phyloP scores from a whole-genome alignment of 2,797 vertebrate species.

The Cyclura pinguis region DNA sequence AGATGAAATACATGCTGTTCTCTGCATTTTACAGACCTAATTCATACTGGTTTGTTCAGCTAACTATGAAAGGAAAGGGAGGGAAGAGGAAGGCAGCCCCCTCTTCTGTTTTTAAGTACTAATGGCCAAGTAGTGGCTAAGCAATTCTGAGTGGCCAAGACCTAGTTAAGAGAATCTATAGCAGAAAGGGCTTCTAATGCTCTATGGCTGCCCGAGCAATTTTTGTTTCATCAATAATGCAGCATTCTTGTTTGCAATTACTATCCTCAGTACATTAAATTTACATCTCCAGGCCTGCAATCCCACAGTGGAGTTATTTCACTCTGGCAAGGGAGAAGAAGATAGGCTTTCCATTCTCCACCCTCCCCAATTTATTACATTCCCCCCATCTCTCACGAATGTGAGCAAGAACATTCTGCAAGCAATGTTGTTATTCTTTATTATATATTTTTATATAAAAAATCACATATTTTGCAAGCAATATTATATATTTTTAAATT shows the following conservation, averaged over 20 bases:
- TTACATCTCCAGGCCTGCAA: not conserved
- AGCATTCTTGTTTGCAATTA: slow-evolving; percentile 33
- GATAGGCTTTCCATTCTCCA: not conserved
- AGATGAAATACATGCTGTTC: not conserved
- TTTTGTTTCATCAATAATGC: slow-evolving; percentile 24
- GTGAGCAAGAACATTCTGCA: not conserved
- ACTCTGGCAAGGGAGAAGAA: not conserved
- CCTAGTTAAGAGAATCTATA: not conserved
- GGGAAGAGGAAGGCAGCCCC: not conserved
- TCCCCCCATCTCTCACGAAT: too few species aligned
- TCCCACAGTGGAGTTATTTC: not conserved
- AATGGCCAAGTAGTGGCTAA: not conserved
- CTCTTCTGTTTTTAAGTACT: not conserved
- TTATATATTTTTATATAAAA: too few species aligned
- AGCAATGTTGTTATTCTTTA: not conserved
- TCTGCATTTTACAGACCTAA: slow-evolving; percentile 33
- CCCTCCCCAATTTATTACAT: too few species aligned
- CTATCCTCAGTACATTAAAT: slow-evolving; percentile 23
- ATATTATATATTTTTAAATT: too few species aligned
- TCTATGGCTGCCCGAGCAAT: slow-evolving; percentile 22
- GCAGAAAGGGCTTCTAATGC: not conserved
- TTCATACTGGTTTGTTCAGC: slow-evolving; percentile 31
- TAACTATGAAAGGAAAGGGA: not conserved
- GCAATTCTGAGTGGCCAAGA: slow-evolving; percentile 3
- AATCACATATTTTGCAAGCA: too few species aligned